These are phyloP conservation scores for Phaonia tiefii DNA, from an alignment of 2,888 invertebrate genomes.

Conservation along the genomic window DNA sequence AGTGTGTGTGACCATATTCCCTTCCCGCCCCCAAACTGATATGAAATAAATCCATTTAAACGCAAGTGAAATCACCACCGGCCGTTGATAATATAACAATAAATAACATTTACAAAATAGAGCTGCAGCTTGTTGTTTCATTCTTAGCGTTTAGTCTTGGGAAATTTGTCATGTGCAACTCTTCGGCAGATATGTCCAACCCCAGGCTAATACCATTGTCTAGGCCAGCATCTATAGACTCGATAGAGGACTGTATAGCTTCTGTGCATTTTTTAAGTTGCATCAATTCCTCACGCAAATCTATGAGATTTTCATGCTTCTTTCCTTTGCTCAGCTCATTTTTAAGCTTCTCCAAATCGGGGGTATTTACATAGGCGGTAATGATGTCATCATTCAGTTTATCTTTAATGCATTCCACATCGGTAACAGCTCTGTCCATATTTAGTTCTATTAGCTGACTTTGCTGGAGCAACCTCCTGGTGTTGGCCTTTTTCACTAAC, in stretches of 20 bases:
- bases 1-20: constrained; percentile 31
- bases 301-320: constrained; percentile 57
- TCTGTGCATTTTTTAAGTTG: constrained; percentile 70
- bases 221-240: constrained; percentile 70
- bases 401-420: constrained; percentile 61
- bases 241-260: constrained; percentile 68
- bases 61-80: neutral
- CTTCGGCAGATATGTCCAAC: constrained; percentile 71
- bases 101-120: no score
- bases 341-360: constrained; percentile 59
- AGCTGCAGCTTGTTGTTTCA: neutral
- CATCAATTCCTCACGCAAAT: constrained; percentile 67
- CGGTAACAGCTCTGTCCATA: constrained; percentile 23
- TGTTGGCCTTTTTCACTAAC: constrained; percentile 67
- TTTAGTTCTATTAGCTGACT: constrained; percentile 55
- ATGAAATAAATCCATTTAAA: constrained; percentile 42
- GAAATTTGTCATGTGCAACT: constrained; percentile 61
- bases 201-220: constrained; percentile 71
- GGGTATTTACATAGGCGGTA: constrained; percentile 66
- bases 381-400: constrained; percentile 68
- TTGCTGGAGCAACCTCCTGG: constrained; percentile 65
- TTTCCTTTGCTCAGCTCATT: constrained; percentile 54
- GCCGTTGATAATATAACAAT: no score
- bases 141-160: constrained; percentile 34
- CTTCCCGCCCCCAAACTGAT: constrained; percentile 14